These are phyloP conservation scores for Varroa destructor DNA, from an alignment of 1,140 invertebrate species.

Conservation along the genomic window DNA sequence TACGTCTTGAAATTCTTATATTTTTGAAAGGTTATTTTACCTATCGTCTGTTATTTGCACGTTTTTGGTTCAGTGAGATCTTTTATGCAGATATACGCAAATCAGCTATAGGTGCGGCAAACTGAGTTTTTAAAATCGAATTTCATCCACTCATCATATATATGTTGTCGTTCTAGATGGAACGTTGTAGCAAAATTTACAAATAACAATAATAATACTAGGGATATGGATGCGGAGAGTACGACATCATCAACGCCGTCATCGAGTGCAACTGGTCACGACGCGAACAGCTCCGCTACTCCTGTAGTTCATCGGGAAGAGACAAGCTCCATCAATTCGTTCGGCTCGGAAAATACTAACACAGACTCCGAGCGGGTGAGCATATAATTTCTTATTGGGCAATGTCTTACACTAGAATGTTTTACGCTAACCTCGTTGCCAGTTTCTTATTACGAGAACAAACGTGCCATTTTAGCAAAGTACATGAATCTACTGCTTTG, in stretches of 20 bases:
- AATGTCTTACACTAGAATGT: background rate
- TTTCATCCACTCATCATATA: background rate
- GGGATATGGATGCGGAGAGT: constrained; percentile 1
- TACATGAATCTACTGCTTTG: no score
- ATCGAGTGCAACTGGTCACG: constrained; percentile 9
- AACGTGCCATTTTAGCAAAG: no score
- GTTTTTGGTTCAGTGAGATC: background rate
- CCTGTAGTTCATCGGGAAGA: constrained; percentile 54
- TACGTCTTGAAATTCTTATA: constrained; percentile 17
- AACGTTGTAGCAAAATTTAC: background rate
- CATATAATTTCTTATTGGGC: background rate
- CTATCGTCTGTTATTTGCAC: constrained; percentile 6
- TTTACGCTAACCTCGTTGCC: no score
- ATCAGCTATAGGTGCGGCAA: background rate
- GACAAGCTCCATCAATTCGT: constrained; percentile 74
- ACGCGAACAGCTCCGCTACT: background rate
- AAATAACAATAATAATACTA: background rate
- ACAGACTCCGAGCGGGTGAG: constrained; percentile 72
- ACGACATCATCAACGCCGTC: constrained; percentile 28
- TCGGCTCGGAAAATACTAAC: constrained; percentile 74
- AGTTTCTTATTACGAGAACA: no score
- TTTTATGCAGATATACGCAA: no score
- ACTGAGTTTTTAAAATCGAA: background rate
- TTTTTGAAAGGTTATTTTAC: background rate
- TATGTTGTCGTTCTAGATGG: background rate